phyloP scores from a whole-genome alignment of 1,140 invertebrate genomes.

The Patella vulgata region DNA sequence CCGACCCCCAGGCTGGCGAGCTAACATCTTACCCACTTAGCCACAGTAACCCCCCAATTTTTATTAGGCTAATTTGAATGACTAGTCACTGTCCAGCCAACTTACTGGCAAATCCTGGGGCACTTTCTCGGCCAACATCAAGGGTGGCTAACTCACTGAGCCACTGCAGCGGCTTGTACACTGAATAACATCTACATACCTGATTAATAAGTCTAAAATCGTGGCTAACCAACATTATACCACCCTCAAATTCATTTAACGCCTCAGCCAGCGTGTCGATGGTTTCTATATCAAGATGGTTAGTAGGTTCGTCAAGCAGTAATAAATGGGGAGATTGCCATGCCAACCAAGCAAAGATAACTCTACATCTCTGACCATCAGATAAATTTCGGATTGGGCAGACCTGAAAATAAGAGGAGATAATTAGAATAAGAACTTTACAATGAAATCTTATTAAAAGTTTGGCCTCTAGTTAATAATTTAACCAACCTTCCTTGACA shows the following conservation, averaged over 20 bases:
- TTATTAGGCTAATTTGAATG: no score
- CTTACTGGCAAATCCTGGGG: no score
- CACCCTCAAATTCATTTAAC: slow-evolving; percentile 97
- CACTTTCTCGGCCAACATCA: no score
- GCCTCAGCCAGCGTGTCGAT: slow-evolving; percentile 98
- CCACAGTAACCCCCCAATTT: no score
- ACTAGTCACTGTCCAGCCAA: no score
- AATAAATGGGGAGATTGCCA: slow-evolving; percentile 95
- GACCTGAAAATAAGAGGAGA: slow-evolving; percentile 71
- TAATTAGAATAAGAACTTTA: slow-evolving; percentile 11
- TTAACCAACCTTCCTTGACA: background rate
- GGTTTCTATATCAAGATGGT: slow-evolving; percentile 99
- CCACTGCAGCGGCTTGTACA: no score
- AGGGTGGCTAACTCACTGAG: no score
- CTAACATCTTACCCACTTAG: no score
- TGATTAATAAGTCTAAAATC: slow-evolving; percentile 99
- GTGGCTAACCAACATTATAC: slow-evolving; percentile 97
- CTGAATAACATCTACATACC: no score
- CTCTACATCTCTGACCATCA: slow-evolving; percentile 97
- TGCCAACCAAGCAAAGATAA: slow-evolving; percentile 97
- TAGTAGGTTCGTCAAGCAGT: slow-evolving; percentile 97
- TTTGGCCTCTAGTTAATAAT: slow-evolving; percentile 4
- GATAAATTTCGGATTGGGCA: slow-evolving; percentile 97
- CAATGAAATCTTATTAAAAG: background rate
- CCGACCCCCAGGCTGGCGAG: no score